These are phyloP conservation scores for Pterois miles DNA, from an alignment of 2,797 vertebrate species.

Conservation along the genomic window DNA sequence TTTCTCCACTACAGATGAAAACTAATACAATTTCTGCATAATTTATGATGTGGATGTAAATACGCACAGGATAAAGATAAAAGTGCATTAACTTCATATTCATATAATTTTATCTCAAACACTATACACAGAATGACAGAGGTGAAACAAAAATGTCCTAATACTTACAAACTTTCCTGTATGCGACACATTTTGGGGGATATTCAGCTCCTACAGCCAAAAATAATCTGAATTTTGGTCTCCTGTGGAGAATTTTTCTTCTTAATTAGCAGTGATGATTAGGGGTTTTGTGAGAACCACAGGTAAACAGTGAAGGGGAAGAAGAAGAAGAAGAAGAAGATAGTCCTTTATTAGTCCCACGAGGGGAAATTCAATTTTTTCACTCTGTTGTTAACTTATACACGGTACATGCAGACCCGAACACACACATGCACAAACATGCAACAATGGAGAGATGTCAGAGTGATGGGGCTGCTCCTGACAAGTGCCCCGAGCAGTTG, in stretches of 20 bases:
- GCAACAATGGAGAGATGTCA: no score
- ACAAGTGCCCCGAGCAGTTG: no score
- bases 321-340: no score
- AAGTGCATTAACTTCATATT: neutral
- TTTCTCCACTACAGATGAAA: neutral
- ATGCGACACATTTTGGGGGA: neutral
- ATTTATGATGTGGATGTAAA: slow-evolving; percentile 12
- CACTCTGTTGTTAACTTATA: no score
- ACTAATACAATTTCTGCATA: neutral
- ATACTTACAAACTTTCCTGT: neutral
- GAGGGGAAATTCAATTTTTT: no score
- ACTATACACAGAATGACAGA: neutral
- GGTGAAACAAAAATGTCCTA: neutral
- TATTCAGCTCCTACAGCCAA: neutral
- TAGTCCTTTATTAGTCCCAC: no score
- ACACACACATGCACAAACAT: no score
- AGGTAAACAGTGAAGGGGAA: slow-evolving; percentile 2
- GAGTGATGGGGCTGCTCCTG: no score
- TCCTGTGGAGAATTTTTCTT: neutral
- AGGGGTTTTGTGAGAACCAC: slow-evolving; percentile 7
- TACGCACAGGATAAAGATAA: neutral
- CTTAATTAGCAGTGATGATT: slow-evolving; percentile 11
- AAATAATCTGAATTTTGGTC: neutral
- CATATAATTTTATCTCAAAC: neutral
- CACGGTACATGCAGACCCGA: no score